Evolutionary conservation across 2,797 vertebrate species (phyloP), one percentile per base, ranked within the genome.

Genomic region (Calcarius lapponicus): DNA sequence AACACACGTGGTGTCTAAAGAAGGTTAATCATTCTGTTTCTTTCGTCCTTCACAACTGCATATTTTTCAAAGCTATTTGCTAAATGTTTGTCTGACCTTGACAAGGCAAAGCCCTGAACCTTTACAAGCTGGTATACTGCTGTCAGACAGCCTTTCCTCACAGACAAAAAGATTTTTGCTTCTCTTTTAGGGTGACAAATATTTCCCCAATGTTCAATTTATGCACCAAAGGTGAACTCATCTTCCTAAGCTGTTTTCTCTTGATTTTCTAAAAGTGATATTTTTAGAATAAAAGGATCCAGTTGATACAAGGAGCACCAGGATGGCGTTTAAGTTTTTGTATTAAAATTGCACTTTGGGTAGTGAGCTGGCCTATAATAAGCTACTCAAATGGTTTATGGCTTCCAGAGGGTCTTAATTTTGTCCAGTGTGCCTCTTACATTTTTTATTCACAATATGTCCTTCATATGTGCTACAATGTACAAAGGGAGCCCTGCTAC

Each of bases 1-100:
- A 51, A 54, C 7, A 24, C 24, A 62, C 0, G 0, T 42, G 19
- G 12, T 58, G 4, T 73, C 57, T 64, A 12, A 69, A 73, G 18
- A 69, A 71, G 40, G 48, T 13, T 40, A 43, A 58, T 72, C 17
- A 20, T 86, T 82, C 56, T 61, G 16, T 20, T 83, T 80, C 54
- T 9, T 64, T 26, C 71, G 57, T 79, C 75, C 47, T 94, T 88
- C 83, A 70, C 38, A 78, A 71, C 12, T 51, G 47, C 47, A 70
- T 80, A 11, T 88, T 83, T 81, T 82, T 86, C 75, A 89, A 84
- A 86, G 51, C 36, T 57, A 5, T 84, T 83, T 85, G 58, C 36
- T 92, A 76, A 88, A 61, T n/a, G 22, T 89, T 86, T 95, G 40
- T 32, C 54, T 93, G 79, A 72, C 78, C 83, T 92, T 94, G 86